A percentile compares a stretch with the other conserved stretches of the same genome.
Conservation (phyloP, 2,113 vertebrate species). For the Leiothrix lutea region DNA sequence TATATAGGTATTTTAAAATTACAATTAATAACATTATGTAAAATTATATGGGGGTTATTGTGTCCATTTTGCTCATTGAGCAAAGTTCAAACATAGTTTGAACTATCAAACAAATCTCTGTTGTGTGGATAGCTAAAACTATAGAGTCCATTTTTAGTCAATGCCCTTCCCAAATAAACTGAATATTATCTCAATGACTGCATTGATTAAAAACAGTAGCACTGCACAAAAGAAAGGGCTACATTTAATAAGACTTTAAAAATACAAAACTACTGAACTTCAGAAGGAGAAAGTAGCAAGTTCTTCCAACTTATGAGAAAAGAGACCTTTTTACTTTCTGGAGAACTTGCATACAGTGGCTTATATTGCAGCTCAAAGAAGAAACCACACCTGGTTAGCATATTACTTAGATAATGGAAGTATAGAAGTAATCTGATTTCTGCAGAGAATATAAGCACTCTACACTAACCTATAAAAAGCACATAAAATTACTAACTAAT, state of each 20-base stretch:
- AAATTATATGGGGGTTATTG: accelerated
- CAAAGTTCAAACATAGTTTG: too few relatives aligned
- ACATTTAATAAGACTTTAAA: not conserved
- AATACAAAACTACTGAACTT: not conserved
- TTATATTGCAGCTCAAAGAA: not conserved
- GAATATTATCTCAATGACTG: not conserved
- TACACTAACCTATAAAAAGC: not conserved
- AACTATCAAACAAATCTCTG: not conserved
- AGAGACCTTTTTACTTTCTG: not conserved
- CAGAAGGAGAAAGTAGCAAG: not conserved
- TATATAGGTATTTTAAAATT: not conserved
- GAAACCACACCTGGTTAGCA: not conserved
- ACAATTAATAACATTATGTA: not conserved
- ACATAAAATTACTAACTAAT: not conserved
- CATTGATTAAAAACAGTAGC: not conserved
- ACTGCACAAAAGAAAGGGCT: not conserved
- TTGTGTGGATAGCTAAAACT: not conserved
- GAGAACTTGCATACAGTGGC: not conserved
- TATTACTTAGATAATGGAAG: not conserved
- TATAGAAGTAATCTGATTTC: not conserved
- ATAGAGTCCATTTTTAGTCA: not conserved
- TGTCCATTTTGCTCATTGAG: not conserved
- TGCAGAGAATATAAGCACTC: not conserved
- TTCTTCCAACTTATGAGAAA: not conserved
- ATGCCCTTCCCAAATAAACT: not conserved